Base-by-base conservation (phyloP, 2,888 invertebrate genomes). In the Sinohyriopsis cumingii region DNA sequence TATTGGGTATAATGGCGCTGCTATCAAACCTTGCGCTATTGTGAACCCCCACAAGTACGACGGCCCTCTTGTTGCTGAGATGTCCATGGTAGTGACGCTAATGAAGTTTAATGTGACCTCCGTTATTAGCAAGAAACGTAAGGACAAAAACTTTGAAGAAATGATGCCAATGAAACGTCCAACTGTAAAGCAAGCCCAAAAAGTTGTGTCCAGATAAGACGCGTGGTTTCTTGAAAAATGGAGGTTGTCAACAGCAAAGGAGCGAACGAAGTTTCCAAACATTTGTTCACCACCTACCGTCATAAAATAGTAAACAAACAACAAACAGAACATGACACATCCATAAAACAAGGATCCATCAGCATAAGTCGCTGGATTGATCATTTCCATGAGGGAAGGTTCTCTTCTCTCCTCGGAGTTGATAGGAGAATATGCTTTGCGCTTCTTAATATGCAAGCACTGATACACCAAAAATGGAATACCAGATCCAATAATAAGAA, bases 321-420 rank as follows among this genome's bases (percentile, higher is more conserved):
- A 28, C 33, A 72, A 66, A 55, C 33, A 18, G 1, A 72, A 53
- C 24, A 72, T 57, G 9, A 57, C 15, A 15, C 60, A 28, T 19
- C 75, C 72, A 54, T 68, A 63, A 15, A 20, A 33, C 25, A 68
- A 68, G 28, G 66, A 63, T 20, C 75, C 75, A 63, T 68, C 64
- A 5, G 75, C 75, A 60, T 72, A 75, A 12, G 72, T 63, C 4
- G 70, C 75, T 3, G 75, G 75, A 56, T 75, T 75, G 15, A 75
- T 65, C 59, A 72, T 70, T 53, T 75, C 68, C 56, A 6, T 55
- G 45, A 45, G 45, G 45, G 45, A 45, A 45, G 45, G 45, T 45
- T 45, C 12, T 45, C 12, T 45, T 45, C 45, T 45, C 12, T 45
- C 45, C 12, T 45, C 45, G 3, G 12, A 12, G 45, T 45, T 45